phyloP scores from a whole-genome alignment of 2,888 invertebrate genomes.

The Oithona nana region DNA sequence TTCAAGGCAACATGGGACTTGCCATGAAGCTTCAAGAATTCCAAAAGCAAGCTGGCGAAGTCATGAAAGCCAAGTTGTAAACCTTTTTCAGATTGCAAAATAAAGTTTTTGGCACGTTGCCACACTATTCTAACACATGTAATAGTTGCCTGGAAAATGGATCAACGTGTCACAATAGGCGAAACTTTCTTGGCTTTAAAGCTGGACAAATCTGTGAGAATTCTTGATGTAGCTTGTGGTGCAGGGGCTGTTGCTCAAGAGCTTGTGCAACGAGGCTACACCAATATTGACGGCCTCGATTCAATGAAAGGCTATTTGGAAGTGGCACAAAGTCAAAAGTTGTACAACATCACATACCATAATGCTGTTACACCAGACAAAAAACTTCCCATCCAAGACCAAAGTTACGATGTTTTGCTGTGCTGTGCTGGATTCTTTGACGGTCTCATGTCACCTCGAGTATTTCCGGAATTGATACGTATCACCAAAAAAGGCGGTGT shows the following conservation, averaged over 20 bases:
- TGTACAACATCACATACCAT: background rate
- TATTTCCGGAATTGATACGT: background rate
- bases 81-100: background rate
- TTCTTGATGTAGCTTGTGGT: background rate
- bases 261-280: background rate
- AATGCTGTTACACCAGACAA: background rate
- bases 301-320: conserved; percentile 7
- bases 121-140: background rate
- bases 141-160: background rate
- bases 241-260: background rate
- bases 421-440: conserved; percentile 14
- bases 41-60: conserved; percentile 31
- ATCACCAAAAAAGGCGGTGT: background rate
- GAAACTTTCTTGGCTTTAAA: background rate
- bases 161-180: background rate
- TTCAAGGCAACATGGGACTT: conserved; percentile 87
- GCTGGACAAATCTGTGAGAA: background rate
- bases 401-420: background rate
- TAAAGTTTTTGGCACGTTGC: background rate
- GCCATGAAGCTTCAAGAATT: conserved; percentile 81
- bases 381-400: background rate
- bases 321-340: background rate
- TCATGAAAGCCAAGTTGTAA: conserved; percentile 25
- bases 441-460: background rate
- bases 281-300: conserved; percentile 2